These are phyloP conservation scores for Bombyx huttoni DNA, from an alignment of 2,888 invertebrate genomes.

Conservation along the genomic window DNA sequence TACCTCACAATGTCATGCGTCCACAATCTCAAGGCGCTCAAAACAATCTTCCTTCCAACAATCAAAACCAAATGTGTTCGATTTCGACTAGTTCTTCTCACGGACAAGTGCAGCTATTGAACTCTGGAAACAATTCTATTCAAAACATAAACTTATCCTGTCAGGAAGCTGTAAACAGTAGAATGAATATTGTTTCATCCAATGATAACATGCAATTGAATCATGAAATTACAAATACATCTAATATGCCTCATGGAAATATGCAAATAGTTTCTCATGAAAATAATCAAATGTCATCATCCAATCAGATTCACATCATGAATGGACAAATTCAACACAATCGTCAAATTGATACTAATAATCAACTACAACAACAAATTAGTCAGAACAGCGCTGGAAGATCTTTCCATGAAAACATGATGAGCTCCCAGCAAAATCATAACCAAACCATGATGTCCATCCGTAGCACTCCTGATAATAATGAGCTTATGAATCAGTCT, in stretches of 20 bases:
- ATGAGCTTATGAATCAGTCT: slow-evolving; percentile 49
- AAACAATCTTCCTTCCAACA: slow-evolving; percentile 43
- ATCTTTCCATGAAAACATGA: slow-evolving; percentile 52
- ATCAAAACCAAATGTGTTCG: slow-evolving; percentile 58
- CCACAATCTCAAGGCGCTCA: slow-evolving; percentile 48
- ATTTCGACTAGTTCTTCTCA: slow-evolving; percentile 43
- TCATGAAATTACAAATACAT: slow-evolving; percentile 39
- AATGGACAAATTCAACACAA: slow-evolving; percentile 64
- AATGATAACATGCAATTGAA: slow-evolving; percentile 44
- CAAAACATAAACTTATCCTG: slow-evolving; percentile 57
- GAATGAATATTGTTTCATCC: slow-evolving; percentile 40
- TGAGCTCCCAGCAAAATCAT: slow-evolving; percentile 40
- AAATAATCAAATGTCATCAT: slow-evolving; percentile 34
- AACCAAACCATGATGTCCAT: slow-evolving; percentile 49
- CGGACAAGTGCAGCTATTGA: slow-evolving; percentile 53
- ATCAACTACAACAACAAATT: slow-evolving; percentile 50
- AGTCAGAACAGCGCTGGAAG: slow-evolving; percentile 39
- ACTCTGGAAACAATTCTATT: slow-evolving; percentile 50
- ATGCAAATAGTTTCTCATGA: slow-evolving; percentile 58
- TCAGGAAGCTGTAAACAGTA: slow-evolving; percentile 48
- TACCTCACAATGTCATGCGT: slow-evolving; percentile 55
- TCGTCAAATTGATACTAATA: slow-evolving; percentile 42
- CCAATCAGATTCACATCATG: slow-evolving; percentile 64
- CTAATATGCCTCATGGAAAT: slow-evolving; percentile 49
- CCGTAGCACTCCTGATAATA: slow-evolving; percentile 47